Percentiles rank a stretch among this genome's conserved stretches.
phyloP scores from a whole-genome alignment of 2,888 invertebrate species.

The Dasypogon diadema region DNA sequence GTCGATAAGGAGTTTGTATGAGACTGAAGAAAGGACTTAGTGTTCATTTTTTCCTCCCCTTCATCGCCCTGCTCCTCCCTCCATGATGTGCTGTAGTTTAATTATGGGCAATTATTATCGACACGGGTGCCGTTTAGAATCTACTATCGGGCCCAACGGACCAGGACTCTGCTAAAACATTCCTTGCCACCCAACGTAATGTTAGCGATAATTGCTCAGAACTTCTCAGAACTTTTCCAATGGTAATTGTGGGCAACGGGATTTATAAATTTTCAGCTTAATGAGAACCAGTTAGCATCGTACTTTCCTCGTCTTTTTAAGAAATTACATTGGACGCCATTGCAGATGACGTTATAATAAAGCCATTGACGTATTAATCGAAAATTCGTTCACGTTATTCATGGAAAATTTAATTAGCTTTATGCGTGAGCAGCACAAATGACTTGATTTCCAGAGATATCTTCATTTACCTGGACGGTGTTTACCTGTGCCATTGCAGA shows the following conservation, averaged over 20 bases:
- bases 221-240: slow-evolving; percentile 47
- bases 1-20: slow-evolving; percentile 41
- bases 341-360: slow-evolving; percentile 31
- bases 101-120: slow-evolving; percentile 50
- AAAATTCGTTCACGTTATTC: too few species aligned
- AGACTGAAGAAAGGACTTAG: slow-evolving; percentile 15
- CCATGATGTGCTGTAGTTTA: slow-evolving; percentile 24
- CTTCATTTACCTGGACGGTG: too few species aligned
- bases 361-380: background rate
- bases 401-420: too few species aligned
- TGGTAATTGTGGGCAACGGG: slow-evolving; percentile 46
- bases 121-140: slow-evolving; percentile 46
- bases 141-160: slow-evolving; percentile 34
- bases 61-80: background rate
- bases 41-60: slow-evolving; percentile 16
- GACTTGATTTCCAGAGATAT: too few species aligned
- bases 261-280: slow-evolving; percentile 48
- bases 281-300: slow-evolving; percentile 37
- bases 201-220: slow-evolving; percentile 43
- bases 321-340: background rate
- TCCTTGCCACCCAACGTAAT: slow-evolving; percentile 35
- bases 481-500: too few species aligned
- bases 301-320: background rate
- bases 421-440: too few species aligned
- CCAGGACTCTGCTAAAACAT: slow-evolving; percentile 28